A percentile compares a stretch with the other conserved stretches of the same genome.
Evolutionary conservation across 2,113 vertebrate genomes (phyloP).

Genomic region (Hippocampus mohnikei): DNA sequence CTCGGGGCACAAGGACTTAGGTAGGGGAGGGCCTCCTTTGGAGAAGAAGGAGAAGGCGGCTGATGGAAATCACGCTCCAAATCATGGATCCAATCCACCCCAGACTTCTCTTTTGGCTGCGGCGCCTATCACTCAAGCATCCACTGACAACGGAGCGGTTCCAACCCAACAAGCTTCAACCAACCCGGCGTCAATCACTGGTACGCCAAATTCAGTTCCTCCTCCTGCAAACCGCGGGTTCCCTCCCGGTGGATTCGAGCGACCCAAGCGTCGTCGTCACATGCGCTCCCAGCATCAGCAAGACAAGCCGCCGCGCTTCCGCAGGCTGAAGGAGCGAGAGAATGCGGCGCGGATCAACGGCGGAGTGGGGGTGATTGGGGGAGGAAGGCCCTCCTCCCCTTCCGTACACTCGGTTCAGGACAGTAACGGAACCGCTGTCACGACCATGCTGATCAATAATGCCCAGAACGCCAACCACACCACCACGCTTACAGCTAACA

Average conservation of each 20-base stretch:
- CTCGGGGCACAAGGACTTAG: slow-evolving; percentile 60
- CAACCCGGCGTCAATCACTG: slow-evolving; percentile 53
- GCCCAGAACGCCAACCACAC: slow-evolving; percentile 63
- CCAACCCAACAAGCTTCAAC: slow-evolving; percentile 41
- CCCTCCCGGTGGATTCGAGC: slow-evolving; percentile 70
- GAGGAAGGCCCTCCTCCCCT: slow-evolving; percentile 58
- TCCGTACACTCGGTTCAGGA: slow-evolving; percentile 63
- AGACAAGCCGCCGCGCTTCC: slow-evolving; percentile 89
- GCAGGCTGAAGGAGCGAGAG: slow-evolving; percentile 86
- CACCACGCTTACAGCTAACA: slow-evolving; percentile 50
- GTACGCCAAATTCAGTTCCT: slow-evolving; percentile 47
- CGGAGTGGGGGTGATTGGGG: slow-evolving; percentile 62
- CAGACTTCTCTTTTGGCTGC: slow-evolving; percentile 35
- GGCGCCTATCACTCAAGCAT: slow-evolving; percentile 27
- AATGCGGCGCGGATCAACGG: slow-evolving; percentile 81
- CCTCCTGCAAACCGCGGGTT: slow-evolving; percentile 49
- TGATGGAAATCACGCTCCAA: slow-evolving; percentile 56
- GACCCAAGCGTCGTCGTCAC: slow-evolving; percentile 78
- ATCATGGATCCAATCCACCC: slow-evolving; percentile 54
- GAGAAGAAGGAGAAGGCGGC: slow-evolving; percentile 74
- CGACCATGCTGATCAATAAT: slow-evolving; percentile 40
- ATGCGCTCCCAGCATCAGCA: slow-evolving; percentile 86
- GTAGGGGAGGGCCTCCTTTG: slow-evolving; percentile 47
- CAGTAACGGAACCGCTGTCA: slow-evolving; percentile 50
- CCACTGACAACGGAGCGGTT: slow-evolving; percentile 63